Base-by-base conservation (phyloP, 2,888 invertebrate genomes). In the Ennomos erosarius region DNA sequence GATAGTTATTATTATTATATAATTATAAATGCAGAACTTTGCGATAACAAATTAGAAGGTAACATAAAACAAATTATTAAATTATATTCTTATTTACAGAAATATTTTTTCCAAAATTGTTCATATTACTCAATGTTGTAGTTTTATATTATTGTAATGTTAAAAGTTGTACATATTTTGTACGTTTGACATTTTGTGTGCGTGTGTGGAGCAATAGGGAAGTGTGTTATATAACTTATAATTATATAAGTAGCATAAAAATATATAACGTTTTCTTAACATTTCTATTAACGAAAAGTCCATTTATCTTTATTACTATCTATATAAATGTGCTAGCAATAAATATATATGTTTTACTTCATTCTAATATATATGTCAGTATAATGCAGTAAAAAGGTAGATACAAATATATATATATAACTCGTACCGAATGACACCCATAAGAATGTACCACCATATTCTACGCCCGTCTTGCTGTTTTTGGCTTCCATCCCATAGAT, bases 141-240 rank as follows among this genome's bases (percentile, higher is more conserved):
- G 59, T 60, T 55, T 16, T 45, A 54, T 54, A 33, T 38, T 46
- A 54, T 50, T 51, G 63, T 65, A 65, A 64, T 16, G 55, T 54
- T 63, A 47, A 56, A 52, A 56, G 62, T 68, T 69, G 62, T 65
- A 60, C 68, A 70, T 74, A 73, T 44, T 55, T 55, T 67, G 73
- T 73, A 71, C 69, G 72, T 69, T 69, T 69, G 73, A 60, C 60
- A 62, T 65, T 59, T 61, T 69, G 68, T 63, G 69, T 68, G 68
- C 33, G 59, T 66, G 67, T 61, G 68, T 70, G 64, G 68, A 66
- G 66, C 56, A 45, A 53, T 52, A 59, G 50, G 46, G 37, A 49
- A 9, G 46, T 43, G 57, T 63, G 68, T 62, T 61, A 46, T 59
- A 26, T 26, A 26, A 26, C 1, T 6, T 26, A 5, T 26, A 26